These are phyloP conservation scores for Cyprinodon brontotheroides DNA, from an alignment of 2,113 vertebrate genomes.

Conservation along the genomic window DNA sequence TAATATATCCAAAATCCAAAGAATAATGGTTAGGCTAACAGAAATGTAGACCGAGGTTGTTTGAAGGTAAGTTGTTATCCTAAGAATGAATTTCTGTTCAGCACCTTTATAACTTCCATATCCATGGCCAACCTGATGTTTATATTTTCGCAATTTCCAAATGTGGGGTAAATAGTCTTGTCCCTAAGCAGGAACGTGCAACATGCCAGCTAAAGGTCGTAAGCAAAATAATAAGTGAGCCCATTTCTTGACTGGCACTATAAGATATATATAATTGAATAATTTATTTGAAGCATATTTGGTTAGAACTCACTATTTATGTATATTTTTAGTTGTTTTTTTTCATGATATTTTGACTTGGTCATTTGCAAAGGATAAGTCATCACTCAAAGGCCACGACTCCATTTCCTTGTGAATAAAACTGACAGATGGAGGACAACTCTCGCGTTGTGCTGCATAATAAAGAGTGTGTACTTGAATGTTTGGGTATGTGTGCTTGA, in stretches of 20 bases:
- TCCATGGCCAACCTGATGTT: too few species aligned
- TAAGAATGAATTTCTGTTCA: too few species aligned
- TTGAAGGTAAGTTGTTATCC: too few species aligned
- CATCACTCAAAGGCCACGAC: conserved; percentile 68
- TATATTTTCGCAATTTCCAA: neutral
- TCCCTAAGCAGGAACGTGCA: neutral
- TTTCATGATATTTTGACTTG: conserved; percentile 40
- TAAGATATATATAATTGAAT: too few species aligned
- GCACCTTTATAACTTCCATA: too few species aligned
- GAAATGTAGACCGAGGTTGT: too few species aligned
- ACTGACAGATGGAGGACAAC: conserved; percentile 73
- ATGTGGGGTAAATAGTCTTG: neutral
- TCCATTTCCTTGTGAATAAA: conserved; percentile 75
- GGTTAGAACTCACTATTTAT: conserved; percentile 19
- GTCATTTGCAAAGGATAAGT: conserved; percentile 59
- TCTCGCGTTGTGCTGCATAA: conserved; percentile 63
- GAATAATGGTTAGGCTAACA: too few species aligned
- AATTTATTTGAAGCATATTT: conserved; percentile 31
- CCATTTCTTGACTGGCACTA: conserved; percentile 10
- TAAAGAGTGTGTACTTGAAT: conserved; percentile 38
- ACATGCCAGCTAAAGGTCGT: conserved; percentile 13
- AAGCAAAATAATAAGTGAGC: conserved; percentile 22
- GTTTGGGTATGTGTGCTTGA: conserved; percentile 19
- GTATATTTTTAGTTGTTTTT: conserved; percentile 34
- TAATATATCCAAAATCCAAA: too few species aligned